Evolutionary conservation across 1,140 invertebrate species (phyloP).

Genomic region (Camponotus vicinus): DNA sequence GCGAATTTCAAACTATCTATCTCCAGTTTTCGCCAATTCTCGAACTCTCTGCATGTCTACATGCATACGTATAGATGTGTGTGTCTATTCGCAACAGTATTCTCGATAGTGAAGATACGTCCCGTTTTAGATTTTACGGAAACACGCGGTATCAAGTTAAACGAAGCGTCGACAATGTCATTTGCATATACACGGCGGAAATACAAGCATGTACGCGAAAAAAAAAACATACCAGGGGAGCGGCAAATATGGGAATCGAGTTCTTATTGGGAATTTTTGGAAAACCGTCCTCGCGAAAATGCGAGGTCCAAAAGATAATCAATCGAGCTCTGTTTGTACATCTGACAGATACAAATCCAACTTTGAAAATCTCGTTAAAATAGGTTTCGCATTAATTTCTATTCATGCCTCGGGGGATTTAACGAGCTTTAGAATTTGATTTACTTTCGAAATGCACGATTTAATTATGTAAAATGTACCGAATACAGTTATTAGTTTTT

Average conservation of each 20-base stretch:
- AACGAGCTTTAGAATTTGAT: background rate
- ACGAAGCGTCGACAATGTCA: constrained; percentile 46
- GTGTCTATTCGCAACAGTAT: background rate
- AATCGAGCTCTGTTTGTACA: background rate
- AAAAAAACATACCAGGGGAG: constrained; percentile 32
- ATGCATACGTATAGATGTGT: constrained; percentile 3
- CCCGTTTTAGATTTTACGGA: constrained; percentile 37
- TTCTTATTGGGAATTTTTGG: constrained; percentile 20
- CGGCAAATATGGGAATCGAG: constrained; percentile 24
- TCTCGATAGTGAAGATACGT: constrained; percentile 12
- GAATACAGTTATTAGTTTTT: background rate
- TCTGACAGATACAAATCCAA: background rate
- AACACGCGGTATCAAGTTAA: constrained; percentile 41
- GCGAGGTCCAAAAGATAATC: background rate
- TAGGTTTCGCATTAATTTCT: background rate
- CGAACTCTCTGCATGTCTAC: background rate
- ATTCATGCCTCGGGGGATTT: background rate
- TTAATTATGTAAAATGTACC: constrained; percentile 5
- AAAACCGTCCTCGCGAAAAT: constrained; percentile 1
- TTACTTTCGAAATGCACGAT: background rate
- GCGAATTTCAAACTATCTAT: background rate
- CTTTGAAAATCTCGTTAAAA: constrained; percentile 1
- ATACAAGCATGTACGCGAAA: constrained; percentile 30
- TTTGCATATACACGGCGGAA: constrained; percentile 37
- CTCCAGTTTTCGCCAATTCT: constrained; percentile 16